A percentile compares a stretch with the other conserved stretches of the same genome.
Evolutionary conservation across 2,888 invertebrate genomes (phyloP).

Genomic region (Hypercompe scribonia): DNA sequence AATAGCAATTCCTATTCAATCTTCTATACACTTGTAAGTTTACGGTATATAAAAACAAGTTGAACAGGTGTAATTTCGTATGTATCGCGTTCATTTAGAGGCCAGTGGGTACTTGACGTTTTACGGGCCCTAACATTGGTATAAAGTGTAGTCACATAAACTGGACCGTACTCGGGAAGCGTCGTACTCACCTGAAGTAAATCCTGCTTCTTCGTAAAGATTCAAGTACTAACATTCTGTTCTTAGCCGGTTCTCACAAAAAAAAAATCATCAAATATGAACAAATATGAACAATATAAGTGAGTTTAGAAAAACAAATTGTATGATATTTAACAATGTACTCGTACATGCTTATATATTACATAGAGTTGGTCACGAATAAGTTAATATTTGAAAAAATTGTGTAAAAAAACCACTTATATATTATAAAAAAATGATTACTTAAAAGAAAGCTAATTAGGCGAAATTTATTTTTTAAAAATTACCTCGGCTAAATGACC

Average conservation of each 20-base stretch:
- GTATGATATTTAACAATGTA: too few relatives aligned
- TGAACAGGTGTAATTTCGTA: conserved; percentile 47
- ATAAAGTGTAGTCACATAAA: conserved; percentile 49
- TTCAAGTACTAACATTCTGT: conserved; percentile 42
- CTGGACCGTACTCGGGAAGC: conserved; percentile 39
- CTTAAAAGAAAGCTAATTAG: too few relatives aligned
- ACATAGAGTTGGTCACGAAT: too few relatives aligned
- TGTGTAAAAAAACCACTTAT: too few relatives aligned
- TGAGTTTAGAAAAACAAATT: background rate
- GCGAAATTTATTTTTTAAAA: too few relatives aligned
- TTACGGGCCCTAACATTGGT: conserved; percentile 53
- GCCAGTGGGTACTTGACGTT: conserved; percentile 43
- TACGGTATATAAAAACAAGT: conserved; percentile 42
- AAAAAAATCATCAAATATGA: background rate
- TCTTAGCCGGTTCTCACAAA: background rate
- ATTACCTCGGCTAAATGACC: too few relatives aligned
- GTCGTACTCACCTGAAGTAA: conserved; percentile 34
- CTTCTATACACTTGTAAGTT: conserved; percentile 32
- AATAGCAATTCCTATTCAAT: conserved; percentile 36
- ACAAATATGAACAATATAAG: background rate
- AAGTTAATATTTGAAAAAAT: too few relatives aligned
- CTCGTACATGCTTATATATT: too few relatives aligned
- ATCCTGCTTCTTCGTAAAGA: conserved; percentile 38
- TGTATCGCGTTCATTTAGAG: conserved; percentile 46
- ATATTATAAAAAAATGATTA: too few relatives aligned